Conservation (phyloP, 2,888 invertebrate species). For the Sericinus montela region DNA sequence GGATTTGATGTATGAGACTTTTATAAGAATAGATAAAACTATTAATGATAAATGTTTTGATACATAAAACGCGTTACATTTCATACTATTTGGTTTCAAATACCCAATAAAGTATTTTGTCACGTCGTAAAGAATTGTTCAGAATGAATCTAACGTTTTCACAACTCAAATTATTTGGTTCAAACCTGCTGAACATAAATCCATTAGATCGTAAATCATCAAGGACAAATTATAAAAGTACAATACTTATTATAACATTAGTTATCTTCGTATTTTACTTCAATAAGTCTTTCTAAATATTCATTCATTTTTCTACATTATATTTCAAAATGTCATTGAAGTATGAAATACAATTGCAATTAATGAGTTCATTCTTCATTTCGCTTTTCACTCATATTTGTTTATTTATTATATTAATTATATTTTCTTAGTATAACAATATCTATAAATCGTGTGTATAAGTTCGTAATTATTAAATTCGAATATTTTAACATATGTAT, state of each 20-base stretch:
- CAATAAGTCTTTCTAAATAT: constrained; percentile 80
- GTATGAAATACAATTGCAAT: constrained; percentile 76
- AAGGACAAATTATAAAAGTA: constrained; percentile 58
- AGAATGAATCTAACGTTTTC: constrained; percentile 21
- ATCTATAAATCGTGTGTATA: constrained; percentile 80
- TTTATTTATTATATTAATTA: constrained; percentile 77
- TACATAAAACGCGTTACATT: too few species aligned
- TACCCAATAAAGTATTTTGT: constrained; percentile 13
- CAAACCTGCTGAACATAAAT: constrained; percentile 13
- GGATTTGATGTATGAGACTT: too few species aligned
- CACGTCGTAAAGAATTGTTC: constrained; percentile 12
- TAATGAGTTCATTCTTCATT: constrained; percentile 72
- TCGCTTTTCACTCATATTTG: constrained; percentile 73
- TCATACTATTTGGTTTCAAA: background rate
- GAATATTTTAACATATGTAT: constrained; percentile 80
- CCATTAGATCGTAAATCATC: constrained; percentile 35
- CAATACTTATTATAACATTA: constrained; percentile 72
- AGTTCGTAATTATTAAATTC: constrained; percentile 80
- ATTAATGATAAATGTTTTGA: too few species aligned
- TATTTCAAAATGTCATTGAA: constrained; percentile 74
- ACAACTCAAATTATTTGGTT: background rate
- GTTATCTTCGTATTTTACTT: constrained; percentile 76
- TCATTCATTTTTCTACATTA: constrained; percentile 76
- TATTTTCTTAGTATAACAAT: constrained; percentile 80
- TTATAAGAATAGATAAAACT: too few species aligned